phyloP scores from a whole-genome alignment of 2,113 vertebrate genomes.

The Nothoprocta pentlandii region DNA sequence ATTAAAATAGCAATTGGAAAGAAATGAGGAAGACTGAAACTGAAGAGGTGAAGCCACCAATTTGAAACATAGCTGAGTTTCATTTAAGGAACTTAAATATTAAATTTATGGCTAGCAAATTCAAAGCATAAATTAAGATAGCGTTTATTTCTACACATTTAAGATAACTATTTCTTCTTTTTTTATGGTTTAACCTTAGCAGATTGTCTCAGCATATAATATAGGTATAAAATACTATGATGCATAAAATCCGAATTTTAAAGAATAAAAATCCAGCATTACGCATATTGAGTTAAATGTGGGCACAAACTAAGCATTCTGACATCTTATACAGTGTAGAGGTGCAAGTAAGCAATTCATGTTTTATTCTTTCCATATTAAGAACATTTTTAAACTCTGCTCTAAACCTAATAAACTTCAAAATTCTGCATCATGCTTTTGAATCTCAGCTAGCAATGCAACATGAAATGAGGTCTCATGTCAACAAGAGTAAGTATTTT shows the following conservation, averaged over 20 bases:
- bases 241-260: neutral
- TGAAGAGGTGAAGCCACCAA: neutral
- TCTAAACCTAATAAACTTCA: neutral
- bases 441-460: neutral
- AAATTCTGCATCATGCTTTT: neutral
- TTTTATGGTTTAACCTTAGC: neutral
- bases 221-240: neutral
- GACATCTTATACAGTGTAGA: neutral
- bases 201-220: neutral
- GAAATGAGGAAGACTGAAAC: neutral
- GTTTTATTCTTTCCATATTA: neutral
- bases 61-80: rapidly evolving
- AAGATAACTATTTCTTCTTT: neutral
- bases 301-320: neutral
- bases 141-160: neutral
- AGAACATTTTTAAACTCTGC: neutral
- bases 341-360: neutral
- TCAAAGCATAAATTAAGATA: neutral
- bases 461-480: neutral
- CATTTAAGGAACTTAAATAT: neutral
- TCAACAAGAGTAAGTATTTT: neutral
- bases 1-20: neutral
- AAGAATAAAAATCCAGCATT: neutral
- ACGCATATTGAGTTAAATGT: neutral
- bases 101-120: neutral